phyloP scores from a whole-genome alignment of 1,140 invertebrate species.

The Calycopis cecrops region DNA sequence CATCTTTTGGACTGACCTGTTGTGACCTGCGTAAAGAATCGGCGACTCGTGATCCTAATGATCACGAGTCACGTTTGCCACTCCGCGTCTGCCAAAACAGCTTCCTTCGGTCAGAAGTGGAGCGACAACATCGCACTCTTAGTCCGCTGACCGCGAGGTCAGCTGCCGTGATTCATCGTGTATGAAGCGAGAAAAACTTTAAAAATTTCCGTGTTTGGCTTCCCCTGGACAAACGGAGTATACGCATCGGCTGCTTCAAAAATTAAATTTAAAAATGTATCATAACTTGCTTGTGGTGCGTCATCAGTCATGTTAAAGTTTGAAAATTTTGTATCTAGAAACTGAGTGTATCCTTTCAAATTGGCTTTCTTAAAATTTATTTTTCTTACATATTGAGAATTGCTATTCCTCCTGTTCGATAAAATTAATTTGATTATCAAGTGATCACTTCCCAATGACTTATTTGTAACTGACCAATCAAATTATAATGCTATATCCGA shows the following conservation, averaged over 20 bases:
- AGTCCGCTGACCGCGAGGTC: no score
- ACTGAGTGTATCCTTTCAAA: neutral
- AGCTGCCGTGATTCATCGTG: no score
- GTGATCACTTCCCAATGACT: conserved; percentile 10
- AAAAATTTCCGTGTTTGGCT: no score
- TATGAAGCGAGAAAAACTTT: no score
- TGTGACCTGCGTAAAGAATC: no score
- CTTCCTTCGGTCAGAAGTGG: no score
- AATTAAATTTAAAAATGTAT: conserved; percentile 3
- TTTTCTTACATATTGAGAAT: neutral
- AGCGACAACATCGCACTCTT: no score
- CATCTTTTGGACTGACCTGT: no score
- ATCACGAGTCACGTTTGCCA: no score
- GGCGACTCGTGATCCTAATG: no score
- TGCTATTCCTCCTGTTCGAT: neutral
- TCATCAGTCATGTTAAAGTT: neutral
- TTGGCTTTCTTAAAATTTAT: conserved; percentile 13
- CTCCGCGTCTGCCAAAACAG: no score
- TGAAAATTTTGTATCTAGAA: neutral
- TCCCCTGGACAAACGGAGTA: conserved; percentile 1
- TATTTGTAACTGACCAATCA: conserved; percentile 1
- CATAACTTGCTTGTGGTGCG: conserved; percentile 1
- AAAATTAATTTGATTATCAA: neutral
- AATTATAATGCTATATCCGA: neutral
- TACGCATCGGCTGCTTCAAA: neutral